Evolutionary conservation across 2,113 vertebrate species (phyloP).

Genomic region (Antechinus stuartii): DNA sequence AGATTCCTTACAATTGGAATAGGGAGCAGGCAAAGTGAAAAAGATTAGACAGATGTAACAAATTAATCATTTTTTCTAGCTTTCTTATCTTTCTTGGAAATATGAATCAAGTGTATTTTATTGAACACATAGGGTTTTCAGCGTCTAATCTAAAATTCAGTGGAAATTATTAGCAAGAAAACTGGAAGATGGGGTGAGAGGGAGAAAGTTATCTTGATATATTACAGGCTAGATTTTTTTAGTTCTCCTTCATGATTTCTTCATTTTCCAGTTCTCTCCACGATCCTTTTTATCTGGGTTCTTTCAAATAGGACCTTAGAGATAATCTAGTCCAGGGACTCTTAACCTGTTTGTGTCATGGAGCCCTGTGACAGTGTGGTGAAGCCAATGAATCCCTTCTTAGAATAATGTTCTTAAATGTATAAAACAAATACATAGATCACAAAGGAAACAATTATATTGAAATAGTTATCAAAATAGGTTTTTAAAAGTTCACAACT

Average conservation of each 20-base stretch:
- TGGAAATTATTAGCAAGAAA: background rate
- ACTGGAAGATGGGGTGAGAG: background rate
- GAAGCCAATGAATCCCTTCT: background rate
- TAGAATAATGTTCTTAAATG: background rate
- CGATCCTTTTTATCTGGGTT: background rate
- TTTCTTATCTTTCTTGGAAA: background rate
- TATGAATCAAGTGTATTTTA: background rate
- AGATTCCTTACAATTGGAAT: background rate
- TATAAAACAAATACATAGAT: background rate
- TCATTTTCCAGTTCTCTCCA: background rate
- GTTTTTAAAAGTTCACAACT: background rate
- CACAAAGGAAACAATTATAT: background rate
- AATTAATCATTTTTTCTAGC: background rate
- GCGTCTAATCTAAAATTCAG: background rate
- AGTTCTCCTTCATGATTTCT: background rate
- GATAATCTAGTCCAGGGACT: background rate
- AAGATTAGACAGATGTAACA: background rate
- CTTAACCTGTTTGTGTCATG: background rate
- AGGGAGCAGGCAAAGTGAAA: background rate
- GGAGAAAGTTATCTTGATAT: background rate
- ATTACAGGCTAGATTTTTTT: background rate
- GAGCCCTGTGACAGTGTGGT: background rate
- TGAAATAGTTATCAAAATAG: background rate
- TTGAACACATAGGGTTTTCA: background rate
- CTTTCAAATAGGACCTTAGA: background rate